These are phyloP conservation scores for Tenualosa thibaudeaui DNA, from an alignment of 2,797 vertebrate species.

Conservation along the genomic window DNA sequence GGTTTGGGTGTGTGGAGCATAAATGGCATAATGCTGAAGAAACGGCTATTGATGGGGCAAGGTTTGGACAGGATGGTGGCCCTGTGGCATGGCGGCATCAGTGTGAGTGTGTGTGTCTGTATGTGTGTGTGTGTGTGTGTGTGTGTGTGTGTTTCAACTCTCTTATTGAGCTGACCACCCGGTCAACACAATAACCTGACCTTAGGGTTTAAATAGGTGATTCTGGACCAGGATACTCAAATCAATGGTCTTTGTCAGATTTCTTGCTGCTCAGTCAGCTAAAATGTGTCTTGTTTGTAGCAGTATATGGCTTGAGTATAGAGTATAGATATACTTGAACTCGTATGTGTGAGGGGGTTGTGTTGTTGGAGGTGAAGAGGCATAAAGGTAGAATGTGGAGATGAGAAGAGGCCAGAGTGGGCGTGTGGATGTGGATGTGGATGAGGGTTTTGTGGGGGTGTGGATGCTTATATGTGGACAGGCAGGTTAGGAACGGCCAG, in stretches of 20 bases:
- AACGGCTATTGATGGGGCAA: not conserved
- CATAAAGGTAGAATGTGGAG: not conserved
- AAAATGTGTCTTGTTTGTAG: too few species aligned
- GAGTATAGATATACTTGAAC: too few species aligned
- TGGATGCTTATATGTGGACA: not conserved
- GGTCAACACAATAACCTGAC: too few species aligned
- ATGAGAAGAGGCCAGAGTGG: not conserved
- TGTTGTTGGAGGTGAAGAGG: not conserved
- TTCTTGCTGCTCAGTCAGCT: too few species aligned
- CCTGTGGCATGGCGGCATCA: not conserved
- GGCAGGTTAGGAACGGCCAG: not conserved
- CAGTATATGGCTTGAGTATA: too few species aligned
- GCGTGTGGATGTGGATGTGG: constrained; percentile 1
- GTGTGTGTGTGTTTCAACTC: too few species aligned
- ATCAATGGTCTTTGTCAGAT: too few species aligned
- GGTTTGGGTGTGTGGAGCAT: not conserved
- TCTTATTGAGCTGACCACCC: too few species aligned
- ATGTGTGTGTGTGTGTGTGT: not conserved
- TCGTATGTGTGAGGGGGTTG: too few species aligned
- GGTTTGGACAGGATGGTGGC: not conserved
- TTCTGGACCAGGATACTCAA: too few species aligned
- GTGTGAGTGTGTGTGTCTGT: not conserved
- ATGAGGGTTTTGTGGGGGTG: not conserved
- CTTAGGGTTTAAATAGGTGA: too few species aligned
- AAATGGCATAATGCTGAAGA: not conserved